These are phyloP conservation scores for Phytoseiulus persimilis DNA, from an alignment of 2,888 invertebrate species.

Conservation along the genomic window DNA sequence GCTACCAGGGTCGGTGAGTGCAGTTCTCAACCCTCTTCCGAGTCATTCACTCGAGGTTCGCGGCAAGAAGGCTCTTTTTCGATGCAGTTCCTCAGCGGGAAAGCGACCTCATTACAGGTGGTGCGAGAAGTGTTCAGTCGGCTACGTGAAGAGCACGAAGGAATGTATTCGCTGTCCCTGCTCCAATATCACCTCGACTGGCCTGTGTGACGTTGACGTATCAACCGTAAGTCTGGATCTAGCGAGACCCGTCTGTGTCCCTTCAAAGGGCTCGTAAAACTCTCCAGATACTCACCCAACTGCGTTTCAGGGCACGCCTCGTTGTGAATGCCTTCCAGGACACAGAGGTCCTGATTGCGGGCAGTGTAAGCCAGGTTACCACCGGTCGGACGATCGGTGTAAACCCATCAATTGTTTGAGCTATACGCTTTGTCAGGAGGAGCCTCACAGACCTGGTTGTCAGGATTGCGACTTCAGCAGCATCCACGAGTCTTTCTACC, in stretches of 20 bases:
- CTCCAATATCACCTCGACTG: constrained; percentile 44
- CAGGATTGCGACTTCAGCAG: constrained; percentile 42
- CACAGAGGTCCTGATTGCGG: constrained; percentile 43
- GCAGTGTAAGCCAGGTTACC: constrained; percentile 44
- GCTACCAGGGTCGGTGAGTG: constrained; percentile 42
- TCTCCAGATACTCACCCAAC: background rate
- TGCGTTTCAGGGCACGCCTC: constrained; percentile 24
- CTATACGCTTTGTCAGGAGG: constrained; percentile 42
- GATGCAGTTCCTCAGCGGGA: background rate
- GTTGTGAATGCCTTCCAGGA: constrained; percentile 43
- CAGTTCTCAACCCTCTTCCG: background rate
- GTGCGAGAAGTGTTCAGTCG: constrained; percentile 44
- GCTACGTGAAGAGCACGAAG: constrained; percentile 43
- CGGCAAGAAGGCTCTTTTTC: too few species aligned
- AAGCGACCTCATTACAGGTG: constrained; percentile 34
- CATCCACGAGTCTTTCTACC: constrained; percentile 42
- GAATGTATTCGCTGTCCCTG: constrained; percentile 44
- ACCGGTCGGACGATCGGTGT: constrained; percentile 43
- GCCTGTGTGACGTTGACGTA: constrained; percentile 42
- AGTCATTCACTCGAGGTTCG: background rate
- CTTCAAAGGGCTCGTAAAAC: background rate
- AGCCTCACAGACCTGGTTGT: constrained; percentile 43
- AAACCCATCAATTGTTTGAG: constrained; percentile 44
- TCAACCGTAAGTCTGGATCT: background rate
- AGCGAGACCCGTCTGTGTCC: background rate